These are phyloP conservation scores for Copidosoma aretas DNA, from an alignment of 2,888 invertebrate genomes.

Conservation along the genomic window DNA sequence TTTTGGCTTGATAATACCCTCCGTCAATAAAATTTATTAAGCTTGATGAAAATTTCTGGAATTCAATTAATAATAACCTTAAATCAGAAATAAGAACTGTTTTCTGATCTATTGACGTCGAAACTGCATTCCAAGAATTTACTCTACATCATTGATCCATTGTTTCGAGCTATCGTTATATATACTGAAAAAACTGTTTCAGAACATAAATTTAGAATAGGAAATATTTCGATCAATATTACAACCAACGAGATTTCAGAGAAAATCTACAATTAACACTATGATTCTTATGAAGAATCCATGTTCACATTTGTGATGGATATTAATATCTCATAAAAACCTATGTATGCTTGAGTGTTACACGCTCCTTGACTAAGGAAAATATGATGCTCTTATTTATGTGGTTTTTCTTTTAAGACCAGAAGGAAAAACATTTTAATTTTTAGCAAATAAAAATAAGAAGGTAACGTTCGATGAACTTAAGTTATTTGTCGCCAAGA, in stretches of 20 bases:
- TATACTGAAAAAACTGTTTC: constrained; percentile 19
- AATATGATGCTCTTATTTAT: constrained; percentile 25
- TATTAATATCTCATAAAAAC: constrained; percentile 29
- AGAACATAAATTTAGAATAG: constrained; percentile 30
- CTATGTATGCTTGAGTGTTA: constrained; percentile 24
- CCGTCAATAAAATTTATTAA: no score
- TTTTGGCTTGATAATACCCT: no score
- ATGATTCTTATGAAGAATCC: constrained; percentile 26
- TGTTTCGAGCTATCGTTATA: neutral
- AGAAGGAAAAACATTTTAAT: no score
- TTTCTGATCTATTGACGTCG: constrained; percentile 36
- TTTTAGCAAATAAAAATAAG: no score
- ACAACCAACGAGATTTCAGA: constrained; percentile 23
- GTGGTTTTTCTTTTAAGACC: constrained; percentile 29
- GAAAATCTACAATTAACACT: constrained; percentile 20
- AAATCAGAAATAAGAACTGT: constrained; percentile 38
- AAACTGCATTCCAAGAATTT: constrained; percentile 34
- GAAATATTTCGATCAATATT: constrained; percentile 37
- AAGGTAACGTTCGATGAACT: no score
- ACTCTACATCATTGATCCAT: constrained; percentile 33
- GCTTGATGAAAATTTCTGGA: no score
- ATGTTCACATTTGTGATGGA: constrained; percentile 28
- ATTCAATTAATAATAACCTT: no score
- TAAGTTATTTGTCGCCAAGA: no score
- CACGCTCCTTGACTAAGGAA: constrained; percentile 18